Percentiles rank a stretch among this genome's conserved stretches.
Evolutionary conservation across 2,797 vertebrate genomes (phyloP).

Genomic region (Somateria mollissima): DNA sequence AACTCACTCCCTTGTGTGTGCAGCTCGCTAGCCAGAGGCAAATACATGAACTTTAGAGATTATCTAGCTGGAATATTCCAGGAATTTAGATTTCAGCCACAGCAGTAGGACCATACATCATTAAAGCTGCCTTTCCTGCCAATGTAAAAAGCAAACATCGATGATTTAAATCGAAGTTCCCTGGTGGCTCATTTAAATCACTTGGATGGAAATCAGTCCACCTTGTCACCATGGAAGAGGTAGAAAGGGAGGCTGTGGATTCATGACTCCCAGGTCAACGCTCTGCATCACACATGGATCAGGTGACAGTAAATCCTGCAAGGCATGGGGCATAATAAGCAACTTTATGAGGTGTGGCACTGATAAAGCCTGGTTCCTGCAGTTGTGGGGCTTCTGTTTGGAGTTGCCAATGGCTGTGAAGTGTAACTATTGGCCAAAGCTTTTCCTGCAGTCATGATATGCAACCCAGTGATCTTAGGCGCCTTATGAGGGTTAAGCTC

Average conservation of each 20-base stretch:
- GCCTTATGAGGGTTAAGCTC: neutral
- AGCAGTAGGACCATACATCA: conserved; percentile 42
- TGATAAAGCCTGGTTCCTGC: neutral
- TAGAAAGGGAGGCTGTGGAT: conserved; percentile 25
- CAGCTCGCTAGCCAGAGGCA: conserved; percentile 18
- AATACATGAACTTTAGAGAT: conserved; percentile 52
- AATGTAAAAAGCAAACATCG: conserved; percentile 53
- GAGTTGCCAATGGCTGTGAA: neutral
- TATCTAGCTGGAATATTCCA: conserved; percentile 50
- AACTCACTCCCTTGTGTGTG: neutral
- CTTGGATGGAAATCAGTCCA: conserved; percentile 53
- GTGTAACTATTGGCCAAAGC: neutral
- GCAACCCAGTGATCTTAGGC: fast-evolving
- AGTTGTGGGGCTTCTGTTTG: neutral
- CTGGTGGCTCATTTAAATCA: conserved; percentile 54
- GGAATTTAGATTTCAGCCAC: conserved; percentile 35
- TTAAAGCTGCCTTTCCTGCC: conserved; percentile 54
- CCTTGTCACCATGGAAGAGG: conserved; percentile 35
- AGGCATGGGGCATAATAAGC: neutral
- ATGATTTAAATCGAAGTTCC: conserved; percentile 42
- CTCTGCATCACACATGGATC: neutral
- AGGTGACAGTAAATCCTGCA: neutral
- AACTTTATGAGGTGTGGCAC: neutral
- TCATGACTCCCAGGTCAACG: conserved; percentile 21
- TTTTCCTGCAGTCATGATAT: neutral